phyloP scores from a whole-genome alignment of 2,113 vertebrate genomes.

The Amphiprion ocellaris region DNA sequence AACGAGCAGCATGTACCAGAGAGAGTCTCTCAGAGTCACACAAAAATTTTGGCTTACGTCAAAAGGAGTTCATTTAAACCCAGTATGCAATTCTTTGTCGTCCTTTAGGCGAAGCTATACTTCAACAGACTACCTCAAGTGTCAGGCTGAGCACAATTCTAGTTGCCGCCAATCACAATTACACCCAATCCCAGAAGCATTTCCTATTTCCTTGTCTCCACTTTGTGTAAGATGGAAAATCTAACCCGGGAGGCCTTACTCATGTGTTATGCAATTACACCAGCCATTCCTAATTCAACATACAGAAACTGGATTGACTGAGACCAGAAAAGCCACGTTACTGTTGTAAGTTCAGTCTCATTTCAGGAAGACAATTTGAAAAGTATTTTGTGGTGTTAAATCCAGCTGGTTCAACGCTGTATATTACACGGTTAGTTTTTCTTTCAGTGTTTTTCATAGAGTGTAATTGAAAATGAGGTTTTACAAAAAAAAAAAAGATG shows the following conservation, averaged over 20 bases:
- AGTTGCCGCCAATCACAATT: slow-evolving; percentile 77
- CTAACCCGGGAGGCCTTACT: slow-evolving; percentile 68
- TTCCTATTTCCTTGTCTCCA: slow-evolving; percentile 80
- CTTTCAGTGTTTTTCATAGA: neutral
- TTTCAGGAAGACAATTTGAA: slow-evolving; percentile 31
- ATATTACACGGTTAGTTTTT: neutral
- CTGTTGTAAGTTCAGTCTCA: slow-evolving; percentile 39
- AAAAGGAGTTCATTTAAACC: slow-evolving; percentile 70
- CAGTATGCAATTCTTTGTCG: slow-evolving; percentile 54
- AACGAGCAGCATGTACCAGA: slow-evolving; percentile 59
- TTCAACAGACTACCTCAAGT: slow-evolving; percentile 63
- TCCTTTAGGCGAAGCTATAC: slow-evolving; percentile 68
- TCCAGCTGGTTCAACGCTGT: neutral
- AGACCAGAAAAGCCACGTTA: slow-evolving; percentile 48
- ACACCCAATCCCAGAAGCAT: slow-evolving; percentile 75
- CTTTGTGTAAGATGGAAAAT: slow-evolving; percentile 77
- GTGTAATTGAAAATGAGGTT: slow-evolving; percentile 27
- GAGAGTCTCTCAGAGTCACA: slow-evolving; percentile 54
- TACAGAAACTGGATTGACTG: slow-evolving; percentile 58
- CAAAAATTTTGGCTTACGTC: slow-evolving; percentile 51
- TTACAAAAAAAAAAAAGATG: slow-evolving; percentile 10
- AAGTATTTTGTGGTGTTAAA: neutral
- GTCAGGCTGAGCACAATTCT: slow-evolving; percentile 65
- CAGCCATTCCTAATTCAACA: slow-evolving; percentile 75
- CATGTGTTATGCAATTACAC: slow-evolving; percentile 76